Percentiles rank a stretch among this genome's conserved stretches.
phyloP scores from a whole-genome alignment of 2,113 vertebrate genomes.

The Electrona antarctica region DNA sequence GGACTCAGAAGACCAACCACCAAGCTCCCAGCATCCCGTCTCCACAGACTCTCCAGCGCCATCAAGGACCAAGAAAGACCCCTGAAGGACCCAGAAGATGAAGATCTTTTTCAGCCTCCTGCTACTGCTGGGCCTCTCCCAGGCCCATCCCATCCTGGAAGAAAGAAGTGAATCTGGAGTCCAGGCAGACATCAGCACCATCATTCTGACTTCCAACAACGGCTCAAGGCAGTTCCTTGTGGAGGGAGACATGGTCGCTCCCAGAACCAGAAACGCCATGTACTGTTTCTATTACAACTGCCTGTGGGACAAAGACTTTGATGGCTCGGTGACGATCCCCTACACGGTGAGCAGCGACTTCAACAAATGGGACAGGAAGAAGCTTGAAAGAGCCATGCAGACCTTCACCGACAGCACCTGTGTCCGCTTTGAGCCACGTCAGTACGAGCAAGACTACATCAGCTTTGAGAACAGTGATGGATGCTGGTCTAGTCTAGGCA shows the following conservation, averaged over 20 bases:
- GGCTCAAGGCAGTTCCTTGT: too few species aligned
- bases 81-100: neutral
- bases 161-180: neutral
- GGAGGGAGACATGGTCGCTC: too few species aligned
- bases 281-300: neutral
- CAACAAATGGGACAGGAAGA: neutral
- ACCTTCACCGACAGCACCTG: neutral
- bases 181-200: too few species aligned
- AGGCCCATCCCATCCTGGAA: neutral
- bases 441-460: slow-evolving; percentile 11
- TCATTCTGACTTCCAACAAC: slow-evolving; percentile 18
- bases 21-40: slow-evolving; percentile 18
- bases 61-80: neutral
- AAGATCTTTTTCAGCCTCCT: neutral
- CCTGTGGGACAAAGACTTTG: slow-evolving; percentile 27
- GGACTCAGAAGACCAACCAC: slow-evolving; percentile 35
- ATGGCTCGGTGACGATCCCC: slow-evolving; percentile 22
- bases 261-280: too few species aligned
- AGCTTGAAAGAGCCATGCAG: slow-evolving; percentile 1
- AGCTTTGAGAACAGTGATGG: slow-evolving; percentile 15
- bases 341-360: slow-evolving; percentile 8
- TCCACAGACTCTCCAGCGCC: neutral
- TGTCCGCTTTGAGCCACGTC: slow-evolving; percentile 16
- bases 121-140: slow-evolving; percentile 2
- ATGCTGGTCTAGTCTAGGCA: slow-evolving; percentile 21